Conservation (phyloP, 37 sponge, comb jelly and placozoan species). For the Bolinopsis microptera region DNA sequence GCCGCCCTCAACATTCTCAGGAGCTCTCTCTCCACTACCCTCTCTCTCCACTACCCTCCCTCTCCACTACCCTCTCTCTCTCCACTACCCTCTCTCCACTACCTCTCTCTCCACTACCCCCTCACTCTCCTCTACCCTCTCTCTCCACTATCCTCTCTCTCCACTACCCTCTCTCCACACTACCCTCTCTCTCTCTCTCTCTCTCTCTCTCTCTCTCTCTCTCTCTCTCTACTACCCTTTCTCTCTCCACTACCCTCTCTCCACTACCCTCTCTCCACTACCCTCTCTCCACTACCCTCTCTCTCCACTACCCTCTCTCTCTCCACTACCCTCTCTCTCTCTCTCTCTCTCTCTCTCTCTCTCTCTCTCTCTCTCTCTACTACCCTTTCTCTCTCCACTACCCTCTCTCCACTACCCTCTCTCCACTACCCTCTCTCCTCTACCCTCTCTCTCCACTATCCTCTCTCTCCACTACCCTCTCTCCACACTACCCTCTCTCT, state of each 20-base stretch:
- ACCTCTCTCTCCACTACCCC: too few relatives aligned
- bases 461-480: neutral
- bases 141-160: neutral
- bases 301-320: neutral
- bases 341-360: slow-evolving; percentile 49
- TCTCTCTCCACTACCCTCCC: neutral
- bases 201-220: slow-evolving; percentile 32
- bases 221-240: slow-evolving; percentile 16
- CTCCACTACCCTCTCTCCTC: neutral
- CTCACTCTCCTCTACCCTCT: neutral
- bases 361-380: slow-evolving; percentile 33
- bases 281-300: neutral
- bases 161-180: too few relatives aligned
- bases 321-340: slow-evolving; percentile 17
- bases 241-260: too few relatives aligned
- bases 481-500: neutral
- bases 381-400: too few relatives aligned
- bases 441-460: neutral
- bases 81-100: too few relatives aligned
- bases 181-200: slow-evolving; percentile 34
- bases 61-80: neutral
- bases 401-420: too few relatives aligned
- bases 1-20: too few relatives aligned
- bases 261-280: too few relatives aligned
- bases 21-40: neutral